Conservation (phyloP, 2,888 invertebrate genomes). For the Baronia brevicornis region DNA sequence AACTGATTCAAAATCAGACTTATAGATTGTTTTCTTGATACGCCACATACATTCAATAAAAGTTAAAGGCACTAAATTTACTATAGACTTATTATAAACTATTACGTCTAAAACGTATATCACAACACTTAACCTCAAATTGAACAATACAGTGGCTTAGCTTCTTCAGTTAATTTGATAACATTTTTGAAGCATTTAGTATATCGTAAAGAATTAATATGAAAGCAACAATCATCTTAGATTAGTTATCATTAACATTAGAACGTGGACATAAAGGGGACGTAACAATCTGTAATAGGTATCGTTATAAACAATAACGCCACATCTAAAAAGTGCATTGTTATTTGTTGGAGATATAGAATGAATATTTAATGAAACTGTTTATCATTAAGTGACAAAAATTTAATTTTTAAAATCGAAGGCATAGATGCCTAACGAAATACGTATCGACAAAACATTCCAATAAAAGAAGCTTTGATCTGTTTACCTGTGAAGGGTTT, state of each 20-base stretch:
- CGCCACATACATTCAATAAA: too few species aligned
- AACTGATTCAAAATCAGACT: too few species aligned
- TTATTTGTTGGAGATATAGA: constrained; percentile 19
- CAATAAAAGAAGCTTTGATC: constrained; percentile 53
- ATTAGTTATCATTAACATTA: constrained; percentile 23
- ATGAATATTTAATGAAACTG: constrained; percentile 18
- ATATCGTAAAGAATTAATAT: constrained; percentile 16
- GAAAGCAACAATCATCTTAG: constrained; percentile 5
- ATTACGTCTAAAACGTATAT: constrained; percentile 23
- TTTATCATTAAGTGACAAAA: constrained; percentile 24
- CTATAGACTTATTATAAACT: too few species aligned
- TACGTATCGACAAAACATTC: constrained; percentile 76
- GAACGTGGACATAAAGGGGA: constrained; percentile 65
- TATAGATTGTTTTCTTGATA: too few species aligned
- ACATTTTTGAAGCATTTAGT: too few species aligned
- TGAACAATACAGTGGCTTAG: constrained; percentile 23
- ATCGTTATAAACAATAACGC: constrained; percentile 64
- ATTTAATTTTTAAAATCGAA: constrained; percentile 33
- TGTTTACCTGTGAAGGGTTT: constrained; percentile 90
- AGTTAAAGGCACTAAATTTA: too few species aligned
- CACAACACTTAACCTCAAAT: constrained; percentile 69
- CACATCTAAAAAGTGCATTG: constrained; percentile 50
- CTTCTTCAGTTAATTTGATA: too few species aligned
- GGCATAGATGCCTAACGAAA: constrained; percentile 52
- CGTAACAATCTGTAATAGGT: constrained; percentile 71